Evolutionary conservation across 2,888 invertebrate genomes (phyloP).

Genomic region (Deilephila porcellus): DNA sequence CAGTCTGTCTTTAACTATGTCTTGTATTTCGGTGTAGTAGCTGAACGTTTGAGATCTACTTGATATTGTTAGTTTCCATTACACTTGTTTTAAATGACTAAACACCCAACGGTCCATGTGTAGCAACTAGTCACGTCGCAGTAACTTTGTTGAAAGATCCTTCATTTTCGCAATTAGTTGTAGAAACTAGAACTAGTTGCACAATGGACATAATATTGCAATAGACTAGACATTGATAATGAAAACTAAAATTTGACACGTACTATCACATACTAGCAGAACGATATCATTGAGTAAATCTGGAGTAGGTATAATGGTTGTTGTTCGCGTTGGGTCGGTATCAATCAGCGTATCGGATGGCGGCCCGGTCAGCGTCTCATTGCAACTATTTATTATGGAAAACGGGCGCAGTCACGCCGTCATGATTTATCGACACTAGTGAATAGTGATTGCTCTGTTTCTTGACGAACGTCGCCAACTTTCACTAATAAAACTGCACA

Average conservation of each 20-base stretch:
- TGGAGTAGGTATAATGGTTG: neutral
- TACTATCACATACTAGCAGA: neutral
- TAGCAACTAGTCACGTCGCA: neutral
- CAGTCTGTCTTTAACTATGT: no score
- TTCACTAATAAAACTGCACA: neutral
- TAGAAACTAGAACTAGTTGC: neutral
- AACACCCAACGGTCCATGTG: neutral
- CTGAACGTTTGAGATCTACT: no score
- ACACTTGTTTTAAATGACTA: neutral
- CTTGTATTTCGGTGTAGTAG: no score
- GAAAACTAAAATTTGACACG: neutral
- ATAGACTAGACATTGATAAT: neutral
- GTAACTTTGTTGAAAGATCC: neutral
- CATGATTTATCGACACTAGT: conserved; percentile 45
- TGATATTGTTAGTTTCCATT: neutral
- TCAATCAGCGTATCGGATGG: conserved; percentile 61
- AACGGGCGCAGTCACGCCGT: conserved; percentile 54
- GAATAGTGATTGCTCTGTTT: conserved; percentile 12
- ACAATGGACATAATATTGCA: conserved; percentile 5
- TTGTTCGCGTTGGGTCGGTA: conserved; percentile 36
- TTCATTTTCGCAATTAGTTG: neutral
- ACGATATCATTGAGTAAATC: neutral
- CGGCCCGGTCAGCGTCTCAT: conserved; percentile 53
- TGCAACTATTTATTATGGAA: conserved; percentile 68
- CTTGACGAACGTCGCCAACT: conserved; percentile 14